Percentiles rank a stretch among this genome's conserved stretches.
Evolutionary conservation across 2,113 vertebrate species (phyloP).

Genomic region (Sylvietta virens): DNA sequence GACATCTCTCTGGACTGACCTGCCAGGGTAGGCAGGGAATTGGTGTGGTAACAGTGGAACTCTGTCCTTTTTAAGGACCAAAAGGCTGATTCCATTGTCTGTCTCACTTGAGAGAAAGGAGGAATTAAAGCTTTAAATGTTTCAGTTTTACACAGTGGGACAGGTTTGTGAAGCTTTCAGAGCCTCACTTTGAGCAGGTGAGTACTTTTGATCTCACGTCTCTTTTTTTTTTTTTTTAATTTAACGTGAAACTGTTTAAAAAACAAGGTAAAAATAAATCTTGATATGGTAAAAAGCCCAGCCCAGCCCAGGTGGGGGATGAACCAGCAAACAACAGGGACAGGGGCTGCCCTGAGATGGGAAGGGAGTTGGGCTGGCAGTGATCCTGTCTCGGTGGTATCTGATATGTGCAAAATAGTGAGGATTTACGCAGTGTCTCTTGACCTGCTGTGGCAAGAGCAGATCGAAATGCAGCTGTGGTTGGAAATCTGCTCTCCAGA

Average conservation of each 20-base stretch:
- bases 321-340: neutral
- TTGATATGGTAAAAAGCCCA: neutral
- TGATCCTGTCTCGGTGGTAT: neutral
- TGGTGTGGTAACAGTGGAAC: neutral
- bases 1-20: neutral
- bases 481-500: neutral
- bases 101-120: neutral
- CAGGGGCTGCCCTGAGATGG: neutral
- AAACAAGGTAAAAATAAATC: neutral
- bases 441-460: neutral
- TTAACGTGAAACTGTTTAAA: neutral
- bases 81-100: neutral
- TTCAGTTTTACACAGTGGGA: neutral
- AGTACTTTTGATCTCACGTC: neutral
- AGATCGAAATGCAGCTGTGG: neutral
- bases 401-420: neutral
- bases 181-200: neutral
- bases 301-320: no score
- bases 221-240: accelerated
- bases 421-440: neutral
- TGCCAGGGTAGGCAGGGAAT: neutral
- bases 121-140: neutral
- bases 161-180: neutral
- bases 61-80: neutral
- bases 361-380: neutral